These are phyloP conservation scores for Temnopleurus reevesii DNA, from an alignment of 53 echinoderm and acorn worm species.

Conservation along the genomic window DNA sequence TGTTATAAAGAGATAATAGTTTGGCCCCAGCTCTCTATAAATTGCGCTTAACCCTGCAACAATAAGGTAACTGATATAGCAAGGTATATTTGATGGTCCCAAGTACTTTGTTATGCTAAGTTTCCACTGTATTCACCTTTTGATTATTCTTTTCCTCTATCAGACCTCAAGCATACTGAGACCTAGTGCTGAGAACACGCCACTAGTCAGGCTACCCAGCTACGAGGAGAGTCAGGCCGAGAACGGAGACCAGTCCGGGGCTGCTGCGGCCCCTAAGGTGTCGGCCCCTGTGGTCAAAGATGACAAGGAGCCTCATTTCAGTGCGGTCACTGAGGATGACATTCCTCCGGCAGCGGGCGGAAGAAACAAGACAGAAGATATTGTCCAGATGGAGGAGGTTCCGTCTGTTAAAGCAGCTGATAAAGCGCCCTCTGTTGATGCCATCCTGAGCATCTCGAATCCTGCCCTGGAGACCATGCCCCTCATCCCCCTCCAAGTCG, in stretches of 20 bases:
- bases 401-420: background rate
- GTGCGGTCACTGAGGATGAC: background rate
- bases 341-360: background rate
- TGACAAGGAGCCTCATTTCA: background rate
- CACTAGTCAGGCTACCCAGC: conserved; percentile 39
- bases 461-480: conserved; percentile 77
- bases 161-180: conserved; percentile 23
- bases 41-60: too few species aligned
- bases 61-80: too few species aligned
- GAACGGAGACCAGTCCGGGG: background rate
- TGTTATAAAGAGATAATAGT: too few species aligned
- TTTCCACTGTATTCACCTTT: too few species aligned
- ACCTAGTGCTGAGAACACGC: conserved; percentile 22
- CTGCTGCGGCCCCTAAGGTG: background rate
- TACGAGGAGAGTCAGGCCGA: conserved; percentile 54
- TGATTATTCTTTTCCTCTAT: too few species aligned
- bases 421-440: conserved; percentile 59
- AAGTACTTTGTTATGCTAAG: too few species aligned
- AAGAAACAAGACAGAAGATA: background rate
- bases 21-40: too few species aligned
- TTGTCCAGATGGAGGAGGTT: background rate
- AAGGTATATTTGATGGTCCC: too few species aligned
- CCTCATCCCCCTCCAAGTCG: conserved; percentile 71
- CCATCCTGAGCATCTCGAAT: conserved; percentile 69
- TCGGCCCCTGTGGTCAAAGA: background rate